Conservation (phyloP, 1,140 invertebrate genomes). For the Penaeus indicus region DNA sequence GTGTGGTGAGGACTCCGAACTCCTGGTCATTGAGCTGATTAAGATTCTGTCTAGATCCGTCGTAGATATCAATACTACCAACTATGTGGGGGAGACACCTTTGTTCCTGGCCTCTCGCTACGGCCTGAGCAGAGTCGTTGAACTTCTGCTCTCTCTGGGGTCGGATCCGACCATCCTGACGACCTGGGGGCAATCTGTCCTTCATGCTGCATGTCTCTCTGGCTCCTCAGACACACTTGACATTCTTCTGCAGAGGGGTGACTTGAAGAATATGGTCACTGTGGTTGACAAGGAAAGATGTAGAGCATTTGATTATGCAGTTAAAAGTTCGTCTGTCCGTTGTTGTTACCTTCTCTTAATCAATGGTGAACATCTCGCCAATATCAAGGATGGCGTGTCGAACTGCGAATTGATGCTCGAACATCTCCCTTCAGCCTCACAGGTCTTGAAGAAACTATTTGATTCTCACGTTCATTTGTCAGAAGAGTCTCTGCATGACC, state of each 20-base stretch:
- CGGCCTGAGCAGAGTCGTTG: constrained; percentile 21
- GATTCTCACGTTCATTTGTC: constrained; percentile 27
- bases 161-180: constrained; percentile 35
- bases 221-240: constrained; percentile 23
- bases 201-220: constrained; percentile 44
- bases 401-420: constrained; percentile 41
- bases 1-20: not conserved
- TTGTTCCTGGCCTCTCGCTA: constrained; percentile 35
- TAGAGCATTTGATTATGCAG: constrained; percentile 40
- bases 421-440: constrained; percentile 44
- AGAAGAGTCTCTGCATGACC: constrained; percentile 29
- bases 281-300: constrained; percentile 2
- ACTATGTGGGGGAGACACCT: constrained; percentile 36
- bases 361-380: constrained; percentile 53
- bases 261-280: not conserved
- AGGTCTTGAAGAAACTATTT: constrained; percentile 34
- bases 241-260: constrained; percentile 21
- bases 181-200: not conserved
- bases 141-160: constrained; percentile 26
- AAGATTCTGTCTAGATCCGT: not conserved
- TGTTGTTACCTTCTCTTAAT: constrained; percentile 42
- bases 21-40: constrained; percentile 6
- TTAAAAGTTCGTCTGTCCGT: constrained; percentile 42
- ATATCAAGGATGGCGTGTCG: constrained; percentile 20
- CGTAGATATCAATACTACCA: not conserved